Evolutionary conservation across 2,797 vertebrate species (phyloP).

Genomic region (Urosaurus nigricauda): DNA sequence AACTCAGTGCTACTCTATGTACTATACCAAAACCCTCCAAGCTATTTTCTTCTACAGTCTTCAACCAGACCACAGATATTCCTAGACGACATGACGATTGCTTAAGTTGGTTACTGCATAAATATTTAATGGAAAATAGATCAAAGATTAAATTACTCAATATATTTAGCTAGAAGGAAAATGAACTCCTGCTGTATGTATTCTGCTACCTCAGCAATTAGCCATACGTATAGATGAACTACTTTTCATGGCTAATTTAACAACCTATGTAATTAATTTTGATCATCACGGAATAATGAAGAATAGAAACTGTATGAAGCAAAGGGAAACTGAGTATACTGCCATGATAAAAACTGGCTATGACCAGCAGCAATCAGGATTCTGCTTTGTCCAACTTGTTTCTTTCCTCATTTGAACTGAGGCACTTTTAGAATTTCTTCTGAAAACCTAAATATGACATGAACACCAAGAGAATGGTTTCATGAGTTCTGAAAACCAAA

Average conservation of each 20-base stretch:
- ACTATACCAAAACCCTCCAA: neutral
- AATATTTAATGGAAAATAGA: slow-evolving; percentile 17
- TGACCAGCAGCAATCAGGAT: neutral
- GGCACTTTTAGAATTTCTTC: neutral
- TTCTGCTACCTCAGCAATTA: slow-evolving; percentile 23
- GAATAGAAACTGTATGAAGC: neutral
- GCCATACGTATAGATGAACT: neutral
- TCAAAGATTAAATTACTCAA: slow-evolving; percentile 1
- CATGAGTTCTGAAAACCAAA: slow-evolving; percentile 12
- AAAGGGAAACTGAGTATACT: neutral
- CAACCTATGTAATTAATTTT: neutral
- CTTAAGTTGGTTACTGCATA: neutral
- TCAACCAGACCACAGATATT: neutral
- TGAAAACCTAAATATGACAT: neutral
- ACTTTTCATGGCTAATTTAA: slow-evolving; percentile 8
- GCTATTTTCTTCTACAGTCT: neutral
- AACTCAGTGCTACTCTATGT: neutral
- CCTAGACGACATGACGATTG: neutral
- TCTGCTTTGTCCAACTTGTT: neutral
- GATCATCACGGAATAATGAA: neutral
- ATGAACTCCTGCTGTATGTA: neutral
- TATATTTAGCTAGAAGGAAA: slow-evolving; percentile 15
- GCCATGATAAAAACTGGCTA: neutral
- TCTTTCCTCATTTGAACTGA: neutral
- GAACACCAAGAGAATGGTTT: neutral